phyloP scores from a whole-genome alignment of 2,797 vertebrate species.

The Coilia nasus region DNA sequence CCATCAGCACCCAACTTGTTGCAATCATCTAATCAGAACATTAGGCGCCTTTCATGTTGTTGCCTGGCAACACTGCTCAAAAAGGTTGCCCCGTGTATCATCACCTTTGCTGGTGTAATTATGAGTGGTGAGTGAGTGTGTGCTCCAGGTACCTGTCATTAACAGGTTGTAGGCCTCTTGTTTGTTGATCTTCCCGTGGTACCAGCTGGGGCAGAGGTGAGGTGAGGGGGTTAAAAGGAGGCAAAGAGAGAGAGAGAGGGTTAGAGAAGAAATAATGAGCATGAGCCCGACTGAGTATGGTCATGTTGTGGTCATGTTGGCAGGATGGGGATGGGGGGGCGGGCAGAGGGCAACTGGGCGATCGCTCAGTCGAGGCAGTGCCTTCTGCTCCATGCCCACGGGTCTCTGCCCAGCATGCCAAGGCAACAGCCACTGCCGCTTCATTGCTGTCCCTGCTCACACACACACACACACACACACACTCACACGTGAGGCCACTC shows the following conservation, averaged over 20 bases:
- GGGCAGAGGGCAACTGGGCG: neutral
- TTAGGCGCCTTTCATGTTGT: no score
- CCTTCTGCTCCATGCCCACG: neutral
- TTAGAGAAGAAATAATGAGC: neutral
- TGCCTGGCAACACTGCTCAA: no score
- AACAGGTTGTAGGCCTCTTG: conserved; percentile 97
- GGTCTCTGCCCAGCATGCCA: neutral
- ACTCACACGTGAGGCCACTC: no score
- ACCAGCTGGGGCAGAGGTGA: conserved; percentile 85
- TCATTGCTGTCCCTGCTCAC: neutral
- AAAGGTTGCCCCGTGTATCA: no score
- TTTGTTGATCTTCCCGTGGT: conserved; percentile 98
- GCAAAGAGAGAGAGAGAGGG: conserved; percentile 26
- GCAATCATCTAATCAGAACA: no score
- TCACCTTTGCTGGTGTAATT: neutral
- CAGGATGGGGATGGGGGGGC: neutral
- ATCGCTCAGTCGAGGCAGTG: neutral
- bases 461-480: neutral
- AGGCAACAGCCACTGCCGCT: neutral
- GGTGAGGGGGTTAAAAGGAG: conserved; percentile 1
- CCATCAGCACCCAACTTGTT: neutral
- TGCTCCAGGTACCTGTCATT: conserved; percentile 88
- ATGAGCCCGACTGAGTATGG: neutral
- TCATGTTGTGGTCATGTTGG: no score
- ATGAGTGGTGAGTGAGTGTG: neutral